Evolutionary conservation across 2,888 invertebrate species (phyloP), one percentile per base, ranked within the genome.

Genomic region (Brachyopa scutellaris): DNA sequence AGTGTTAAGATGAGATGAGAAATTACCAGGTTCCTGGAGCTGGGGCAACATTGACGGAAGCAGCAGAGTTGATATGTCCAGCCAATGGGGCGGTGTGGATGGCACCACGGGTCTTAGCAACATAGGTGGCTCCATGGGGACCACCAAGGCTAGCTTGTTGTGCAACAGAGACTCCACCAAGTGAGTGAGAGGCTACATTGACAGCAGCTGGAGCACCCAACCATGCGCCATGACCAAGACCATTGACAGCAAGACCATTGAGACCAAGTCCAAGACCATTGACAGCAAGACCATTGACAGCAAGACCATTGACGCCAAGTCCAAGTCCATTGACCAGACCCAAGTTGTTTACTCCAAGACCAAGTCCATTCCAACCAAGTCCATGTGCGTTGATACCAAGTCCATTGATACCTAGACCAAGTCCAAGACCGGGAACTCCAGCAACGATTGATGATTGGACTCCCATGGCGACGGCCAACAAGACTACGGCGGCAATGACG

Each of bases 141-240:
- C 88, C 57, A 89, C 89, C 87, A 83, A 88, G 23, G 87, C 87
- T 40, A 87, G 90, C n/a, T 89, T 89, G 6, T 88, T 89, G 62
- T 78, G 85, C 66, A 90, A 90, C 4, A 49, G 62, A 19, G 8
- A 45, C 4, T 1, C 49, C 49, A 36, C 19, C 61, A 13, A 11
- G 61, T 62, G 42, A 13, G 21, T 45, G 17, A 47, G 55, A 40
- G 67, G 62, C 85, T 23, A 86, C 79, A 7, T 85, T 67, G 11
- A 76, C 59, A 13, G 73, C 59, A 67, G 73, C 69, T 53, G 85
- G 76, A 8, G 9, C 17, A 31, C 64, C 36, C n/a, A 33, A 40
- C 36, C 73, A 19, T 57, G 70, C 59, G 26, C 86, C 86, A 51
- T 84, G 73, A 11, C 31, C 61, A 6, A 51, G 47, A 8, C 21